These are phyloP conservation scores for Schizaphis graminum DNA, from an alignment of 2,888 invertebrate species.

Conservation along the genomic window DNA sequence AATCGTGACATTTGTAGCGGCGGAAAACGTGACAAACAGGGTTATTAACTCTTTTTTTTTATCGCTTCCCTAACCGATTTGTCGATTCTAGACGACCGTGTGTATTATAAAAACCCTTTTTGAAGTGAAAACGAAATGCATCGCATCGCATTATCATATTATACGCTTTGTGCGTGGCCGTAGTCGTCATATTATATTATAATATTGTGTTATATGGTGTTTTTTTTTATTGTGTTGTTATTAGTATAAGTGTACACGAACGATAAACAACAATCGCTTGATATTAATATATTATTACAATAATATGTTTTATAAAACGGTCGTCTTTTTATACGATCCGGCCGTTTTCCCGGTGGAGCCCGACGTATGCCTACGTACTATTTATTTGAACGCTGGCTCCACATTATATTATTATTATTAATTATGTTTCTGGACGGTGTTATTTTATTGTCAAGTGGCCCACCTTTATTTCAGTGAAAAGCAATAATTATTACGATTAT, in stretches of 20 bases:
- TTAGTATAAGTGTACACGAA: not conserved
- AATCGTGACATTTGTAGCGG: not conserved
- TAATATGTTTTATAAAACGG: not conserved
- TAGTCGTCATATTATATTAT: not conserved
- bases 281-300: not conserved
- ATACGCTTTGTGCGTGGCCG: not conserved
- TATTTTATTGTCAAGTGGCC: constrained; percentile 14
- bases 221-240: not conserved
- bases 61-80: not conserved
- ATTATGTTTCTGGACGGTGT: not conserved
- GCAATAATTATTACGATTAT: not conserved
- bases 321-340: not conserved
- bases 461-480: constrained; percentile 12
- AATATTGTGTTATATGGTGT: not conserved
- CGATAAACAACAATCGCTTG: not conserved
- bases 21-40: not conserved
- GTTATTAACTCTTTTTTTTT: not conserved
- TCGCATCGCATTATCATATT: not conserved
- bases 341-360: constrained; percentile 14
- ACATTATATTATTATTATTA: not conserved
- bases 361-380: constrained; percentile 8
- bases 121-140: not conserved
- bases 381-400: constrained; percentile 50
- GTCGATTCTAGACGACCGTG: not conserved
- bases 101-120: not conserved